Base-by-base conservation (phyloP, 2,113 vertebrate genomes). In the Triplophysa dalaica region DNA sequence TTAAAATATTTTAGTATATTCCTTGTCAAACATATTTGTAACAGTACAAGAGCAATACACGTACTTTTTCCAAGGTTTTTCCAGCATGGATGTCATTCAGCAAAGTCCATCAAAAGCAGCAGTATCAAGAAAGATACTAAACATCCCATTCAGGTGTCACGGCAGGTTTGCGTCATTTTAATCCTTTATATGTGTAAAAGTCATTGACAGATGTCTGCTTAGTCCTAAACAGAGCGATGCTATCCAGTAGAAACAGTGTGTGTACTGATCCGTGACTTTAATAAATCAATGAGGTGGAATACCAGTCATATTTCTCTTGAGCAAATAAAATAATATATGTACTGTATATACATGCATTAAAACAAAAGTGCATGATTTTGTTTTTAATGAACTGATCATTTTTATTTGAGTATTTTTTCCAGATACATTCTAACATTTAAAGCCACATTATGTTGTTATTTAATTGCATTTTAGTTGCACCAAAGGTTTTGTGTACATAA, bases 21-120 rank as follows among this genome's bases (percentile, higher is more conserved):
- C n/a, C 24, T 58, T 29, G 29, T 33, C 69, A 60, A 73, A 73
- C 3, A 73, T 29, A 41, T 73, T 41, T 38, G 29, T 6, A 73
- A 58, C 11, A 8, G 33, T 56, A 33, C 14, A 38, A 75, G 4
- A 75, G 16, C 21, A 26, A 66, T 41, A 72, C 81, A 84, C 86
- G 81, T 86, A 90, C 89, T 79, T 83, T 81, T 68, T 80, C 29
- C 29, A 67, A 77, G 62, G 52, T 66, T 70, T 16, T 58, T 78
- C 73, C 69, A 45, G 38, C 60, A 66, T 8, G 66, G 16, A 75
- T 17, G 19, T 61, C 16, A 16, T 60, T 66, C 10, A 52, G 41
- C 1, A 33, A 67, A 65, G 61, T 73, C 70, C 41, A 60, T 64
- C 13, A n/a, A 68, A 54, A 70, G 73, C 29, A 61, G 45, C 41